Conservation (phyloP, 92 coral and sea anemone genomes). For the Diadumene lineata region DNA sequence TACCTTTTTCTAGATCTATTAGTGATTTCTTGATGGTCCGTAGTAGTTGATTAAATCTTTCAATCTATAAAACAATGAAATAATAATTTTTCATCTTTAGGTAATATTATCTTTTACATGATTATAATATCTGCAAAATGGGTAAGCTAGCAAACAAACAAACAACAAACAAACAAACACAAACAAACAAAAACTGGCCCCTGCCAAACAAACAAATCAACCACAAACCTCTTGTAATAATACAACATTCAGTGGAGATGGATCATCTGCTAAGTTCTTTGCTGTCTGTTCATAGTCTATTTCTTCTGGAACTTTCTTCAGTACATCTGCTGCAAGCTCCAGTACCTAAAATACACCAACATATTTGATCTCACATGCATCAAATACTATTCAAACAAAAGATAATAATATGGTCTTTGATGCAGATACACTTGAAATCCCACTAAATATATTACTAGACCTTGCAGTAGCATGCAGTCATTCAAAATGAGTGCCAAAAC, state of each 20-base stretch:
- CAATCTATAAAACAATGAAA: constrained; percentile 54
- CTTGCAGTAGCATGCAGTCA: too few species aligned
- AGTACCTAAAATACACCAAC: constrained; percentile 57
- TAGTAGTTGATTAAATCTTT: constrained; percentile 81
- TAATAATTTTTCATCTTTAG: background rate
- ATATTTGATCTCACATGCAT: too few species aligned
- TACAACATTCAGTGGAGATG: constrained; percentile 86
- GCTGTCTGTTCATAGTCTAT: constrained; percentile 99
- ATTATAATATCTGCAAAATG: too few species aligned
- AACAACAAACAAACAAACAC: too few species aligned
- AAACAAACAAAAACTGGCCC: background rate
- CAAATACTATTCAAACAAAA: too few species aligned
- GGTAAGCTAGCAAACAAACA: too few species aligned
- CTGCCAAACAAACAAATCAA: background rate
- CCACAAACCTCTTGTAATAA: constrained; percentile 95
- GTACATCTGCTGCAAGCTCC: constrained; percentile 95
- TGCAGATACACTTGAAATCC: too few species aligned
- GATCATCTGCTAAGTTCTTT: constrained; percentile 91
- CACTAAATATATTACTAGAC: too few species aligned
- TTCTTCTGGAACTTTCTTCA: constrained; percentile 91
- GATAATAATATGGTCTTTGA: too few species aligned
- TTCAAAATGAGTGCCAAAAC: too few species aligned
- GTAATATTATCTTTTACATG: too few species aligned
- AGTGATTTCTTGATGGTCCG: constrained; percentile 85
- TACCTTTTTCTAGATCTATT: constrained; percentile 93